A percentile compares a stretch with the other conserved stretches of the same genome.
These are phyloP conservation scores for Actinostola sp. DNA, from an alignment of 92 coral and sea anemone genomes.

Conservation along the genomic window DNA sequence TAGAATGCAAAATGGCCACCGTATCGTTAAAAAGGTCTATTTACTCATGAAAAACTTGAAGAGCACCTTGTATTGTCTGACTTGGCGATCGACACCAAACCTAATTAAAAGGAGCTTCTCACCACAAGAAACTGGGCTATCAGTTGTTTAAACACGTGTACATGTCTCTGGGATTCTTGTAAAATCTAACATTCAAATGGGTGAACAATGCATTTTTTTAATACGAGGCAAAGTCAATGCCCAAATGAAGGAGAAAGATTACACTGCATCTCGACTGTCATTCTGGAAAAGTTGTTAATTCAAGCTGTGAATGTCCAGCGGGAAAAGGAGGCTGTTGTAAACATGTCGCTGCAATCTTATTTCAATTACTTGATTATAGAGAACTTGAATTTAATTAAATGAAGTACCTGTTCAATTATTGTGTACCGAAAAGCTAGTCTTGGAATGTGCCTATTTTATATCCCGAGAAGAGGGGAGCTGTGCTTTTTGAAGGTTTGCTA, in stretches of 20 bases:
- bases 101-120: no score
- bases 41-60: slow-evolving; percentile 24
- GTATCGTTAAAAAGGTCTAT: no score
- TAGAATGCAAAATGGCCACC: no score
- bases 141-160: slow-evolving; percentile 22
- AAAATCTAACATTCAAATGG: slow-evolving; percentile 18
- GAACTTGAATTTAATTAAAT: no score
- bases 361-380: no score
- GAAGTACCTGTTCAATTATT: no score
- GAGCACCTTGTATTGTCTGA: slow-evolving; percentile 25
- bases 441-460: slow-evolving; percentile 14
- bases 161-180: no score
- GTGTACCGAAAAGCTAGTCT: no score
- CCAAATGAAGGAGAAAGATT: slow-evolving; percentile 22
- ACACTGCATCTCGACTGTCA: slow-evolving; percentile 14
- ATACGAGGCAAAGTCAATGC: slow-evolving; percentile 23
- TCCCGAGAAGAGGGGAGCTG: slow-evolving; percentile 36
- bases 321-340: slow-evolving; percentile 39
- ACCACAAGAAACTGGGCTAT: slow-evolving; percentile 23
- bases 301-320: slow-evolving; percentile 32
- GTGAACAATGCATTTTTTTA: slow-evolving; percentile 20
- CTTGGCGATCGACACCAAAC: slow-evolving; percentile 26
- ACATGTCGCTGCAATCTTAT: slow-evolving; percentile 20
- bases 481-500: slow-evolving; percentile 37
- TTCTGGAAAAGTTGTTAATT: no score